Evolutionary conservation across 1,140 invertebrate genomes (phyloP), one percentile per base, ranked within the genome.

Genomic region (Saccostrea glomerata): DNA sequence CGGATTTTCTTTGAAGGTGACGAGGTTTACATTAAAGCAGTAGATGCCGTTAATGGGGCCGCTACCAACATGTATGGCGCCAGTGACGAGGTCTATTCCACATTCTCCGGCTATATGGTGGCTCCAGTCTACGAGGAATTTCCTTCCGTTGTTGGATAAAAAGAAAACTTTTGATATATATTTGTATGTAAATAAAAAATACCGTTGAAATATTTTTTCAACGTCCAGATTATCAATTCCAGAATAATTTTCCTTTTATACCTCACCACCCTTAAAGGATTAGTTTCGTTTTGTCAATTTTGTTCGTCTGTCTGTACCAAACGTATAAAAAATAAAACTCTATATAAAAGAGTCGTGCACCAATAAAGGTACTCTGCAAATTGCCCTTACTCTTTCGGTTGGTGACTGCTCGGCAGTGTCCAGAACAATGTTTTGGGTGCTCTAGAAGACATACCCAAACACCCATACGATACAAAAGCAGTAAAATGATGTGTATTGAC

Each of bases 91-190:
- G 90, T 92, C 6, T 92, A 92, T 88, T 89, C 82, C 20, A 91
- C 91, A 2, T 92, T 91, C 63, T 91, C 90, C 6, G 91, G 91
- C 0, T 92, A 92, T 40, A 86, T 92, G 63, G 82, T 92, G 56
- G 89, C 91, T 15, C 86, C 88, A 11, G 88, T 92, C 15, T 90
- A 66, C 73, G 90, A 92, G 73, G 91, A 92, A 63, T 88, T 86
- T 55, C 89, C 82, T 2, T 84, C 40, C 47, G 54, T 84, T 55
- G 54, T 84, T 7, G 40, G 82, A 56, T 84, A 84, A 11, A 84
- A 84, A 12, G 3, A 15, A 82, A 82, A 25, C 20, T 17, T 7
- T 1, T 23, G 20, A 13, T 15, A 3, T 11, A 77, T 23, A 6
- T 23, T 15, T 77, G 7, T 77, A 13, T 77, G 12, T n/a, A 82